phyloP scores from a whole-genome alignment of 2,888 invertebrate species.

The Troides helena region DNA sequence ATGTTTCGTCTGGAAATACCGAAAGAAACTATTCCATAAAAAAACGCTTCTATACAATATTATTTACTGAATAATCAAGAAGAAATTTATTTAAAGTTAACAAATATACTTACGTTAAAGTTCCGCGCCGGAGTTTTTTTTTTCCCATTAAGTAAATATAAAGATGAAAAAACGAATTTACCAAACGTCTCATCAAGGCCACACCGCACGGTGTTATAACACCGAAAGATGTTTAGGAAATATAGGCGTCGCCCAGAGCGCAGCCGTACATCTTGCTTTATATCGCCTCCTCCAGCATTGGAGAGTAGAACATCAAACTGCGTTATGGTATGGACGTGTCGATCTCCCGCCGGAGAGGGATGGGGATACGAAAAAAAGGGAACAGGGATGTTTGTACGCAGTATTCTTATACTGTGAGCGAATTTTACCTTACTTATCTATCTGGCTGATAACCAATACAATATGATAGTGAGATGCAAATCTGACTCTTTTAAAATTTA shows the following conservation, averaged over 20 bases:
- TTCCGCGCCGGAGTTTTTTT: background rate
- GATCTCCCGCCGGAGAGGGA: slow-evolving; percentile 59
- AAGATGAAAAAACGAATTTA: slow-evolving; percentile 32
- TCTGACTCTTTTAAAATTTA: no score
- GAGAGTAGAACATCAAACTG: slow-evolving; percentile 80
- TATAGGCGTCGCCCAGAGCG: slow-evolving; percentile 79
- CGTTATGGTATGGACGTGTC: slow-evolving; percentile 78
- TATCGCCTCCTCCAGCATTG: slow-evolving; percentile 76
- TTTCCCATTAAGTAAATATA: background rate
- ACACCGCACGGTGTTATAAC: slow-evolving; percentile 67
- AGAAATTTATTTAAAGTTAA: background rate
- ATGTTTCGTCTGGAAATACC: slow-evolving; percentile 18
- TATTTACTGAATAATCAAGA: background rate
- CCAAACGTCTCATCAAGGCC: slow-evolving; percentile 62
- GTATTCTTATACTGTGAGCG: slow-evolving; percentile 72
- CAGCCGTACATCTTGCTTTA: slow-evolving; percentile 77
- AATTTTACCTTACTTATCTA: slow-evolving; percentile 25
- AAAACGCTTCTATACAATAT: background rate
- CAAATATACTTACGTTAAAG: background rate
- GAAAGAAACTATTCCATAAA: background rate
- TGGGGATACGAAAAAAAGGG: slow-evolving; percentile 52
- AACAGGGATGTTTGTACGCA: slow-evolving; percentile 65
- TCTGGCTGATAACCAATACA: background rate
- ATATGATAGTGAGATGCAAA: no score
- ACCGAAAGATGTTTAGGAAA: slow-evolving; percentile 78